Evolutionary conservation across 2,113 vertebrate genomes (phyloP).

Genomic region (Lethenteron camtschaticum): DNA sequence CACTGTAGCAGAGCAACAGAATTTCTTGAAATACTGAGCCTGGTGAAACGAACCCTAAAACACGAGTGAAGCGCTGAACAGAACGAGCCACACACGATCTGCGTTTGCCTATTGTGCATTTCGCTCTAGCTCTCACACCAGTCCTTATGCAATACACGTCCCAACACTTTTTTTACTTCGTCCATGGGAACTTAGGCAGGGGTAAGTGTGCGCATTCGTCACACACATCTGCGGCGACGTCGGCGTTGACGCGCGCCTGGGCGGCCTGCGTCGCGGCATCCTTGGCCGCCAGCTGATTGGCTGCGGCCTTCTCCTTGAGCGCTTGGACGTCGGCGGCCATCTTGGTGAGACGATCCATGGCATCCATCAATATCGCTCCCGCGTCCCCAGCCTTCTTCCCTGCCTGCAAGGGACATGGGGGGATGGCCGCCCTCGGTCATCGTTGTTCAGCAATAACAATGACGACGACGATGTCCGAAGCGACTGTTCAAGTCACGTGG

Average conservation of each 20-base stretch:
- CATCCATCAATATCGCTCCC: conserved; percentile 22
- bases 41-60: too few species aligned
- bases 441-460: background rate
- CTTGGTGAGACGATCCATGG: conserved; percentile 24
- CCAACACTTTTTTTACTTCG: background rate
- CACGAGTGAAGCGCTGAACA: background rate
- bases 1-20: background rate
- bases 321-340: conserved; percentile 20
- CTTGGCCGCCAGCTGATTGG: conserved; percentile 21
- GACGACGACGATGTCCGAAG: too few species aligned
- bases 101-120: background rate
- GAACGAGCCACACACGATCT: background rate
- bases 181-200: background rate
- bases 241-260: conserved; percentile 11
- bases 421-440: background rate
- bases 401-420: conserved; percentile 16
- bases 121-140: background rate
- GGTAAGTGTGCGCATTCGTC: conserved; percentile 7
- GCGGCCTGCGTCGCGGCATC: conserved; percentile 16
- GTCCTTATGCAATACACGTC: background rate
- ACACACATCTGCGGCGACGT: conserved; percentile 18
- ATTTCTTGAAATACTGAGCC: too few species aligned
- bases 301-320: conserved; percentile 22
- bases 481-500: background rate
- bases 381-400: conserved; percentile 19